Evolutionary conservation across 2,113 vertebrate species (phyloP).

Genomic region (Lutjanus erythropterus): DNA sequence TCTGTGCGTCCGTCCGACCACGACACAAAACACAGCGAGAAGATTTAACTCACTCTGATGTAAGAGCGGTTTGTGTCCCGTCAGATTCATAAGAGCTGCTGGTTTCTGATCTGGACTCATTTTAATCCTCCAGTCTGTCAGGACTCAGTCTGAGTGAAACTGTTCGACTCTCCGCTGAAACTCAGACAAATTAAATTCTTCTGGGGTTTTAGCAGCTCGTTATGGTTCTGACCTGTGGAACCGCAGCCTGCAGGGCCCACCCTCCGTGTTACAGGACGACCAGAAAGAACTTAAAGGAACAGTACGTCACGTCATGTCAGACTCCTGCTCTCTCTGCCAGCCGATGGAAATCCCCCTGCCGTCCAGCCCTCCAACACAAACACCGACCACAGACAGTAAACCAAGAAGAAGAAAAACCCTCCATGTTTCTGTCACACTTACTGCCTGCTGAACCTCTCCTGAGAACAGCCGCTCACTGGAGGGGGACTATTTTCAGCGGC

Average conservation of each 20-base stretch:
- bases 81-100: not conserved
- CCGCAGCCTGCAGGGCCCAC: slow-evolving; percentile 8
- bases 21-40: not conserved
- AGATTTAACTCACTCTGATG: not conserved
- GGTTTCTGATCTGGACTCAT: not conserved
- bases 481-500: too few relatives aligned
- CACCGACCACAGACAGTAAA: slow-evolving; percentile 10
- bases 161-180: not conserved
- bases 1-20: slow-evolving; percentile 8
- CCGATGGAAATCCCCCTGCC: slow-evolving; percentile 27
- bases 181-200: not conserved
- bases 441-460: too few relatives aligned
- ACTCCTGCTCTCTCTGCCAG: not conserved
- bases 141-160: too few relatives aligned
- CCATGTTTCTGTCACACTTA: not conserved
- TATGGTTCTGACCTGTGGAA: not conserved
- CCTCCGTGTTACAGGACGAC: not conserved
- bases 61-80: not conserved
- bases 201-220: slow-evolving; percentile 16
- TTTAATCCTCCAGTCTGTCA: not conserved
- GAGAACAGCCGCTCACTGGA: too few relatives aligned
- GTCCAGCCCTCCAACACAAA: slow-evolving; percentile 10
- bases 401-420: not conserved
- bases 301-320: not conserved
- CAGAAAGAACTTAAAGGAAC: not conserved